Evolutionary conservation across 2,113 vertebrate species (phyloP).

Genomic region (Syngnathus typhle): DNA sequence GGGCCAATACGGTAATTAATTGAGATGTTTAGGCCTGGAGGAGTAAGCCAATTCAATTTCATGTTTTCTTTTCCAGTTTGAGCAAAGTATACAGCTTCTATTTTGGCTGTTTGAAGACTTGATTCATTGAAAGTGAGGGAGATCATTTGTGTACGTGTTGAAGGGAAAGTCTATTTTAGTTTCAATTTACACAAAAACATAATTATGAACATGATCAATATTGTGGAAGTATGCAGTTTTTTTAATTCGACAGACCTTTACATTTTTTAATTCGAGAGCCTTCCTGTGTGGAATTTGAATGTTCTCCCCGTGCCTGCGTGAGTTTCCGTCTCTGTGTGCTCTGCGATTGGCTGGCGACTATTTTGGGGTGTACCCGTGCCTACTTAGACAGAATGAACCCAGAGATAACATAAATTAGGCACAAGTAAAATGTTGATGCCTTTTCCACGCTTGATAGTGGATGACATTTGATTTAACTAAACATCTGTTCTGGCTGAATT

Average conservation of each 20-base stretch:
- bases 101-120: conserved; percentile 17
- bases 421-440: not conserved
- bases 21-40: conserved; percentile 48
- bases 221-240: no score
- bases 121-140: conserved; percentile 15
- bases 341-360: no score
- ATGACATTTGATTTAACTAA: conserved; percentile 9
- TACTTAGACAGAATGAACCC: not conserved
- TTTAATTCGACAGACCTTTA: no score
- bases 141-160: not conserved
- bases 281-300: no score
- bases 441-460: not conserved
- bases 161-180: not conserved
- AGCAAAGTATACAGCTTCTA: conserved; percentile 2
- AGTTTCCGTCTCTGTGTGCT: no score
- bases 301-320: no score
- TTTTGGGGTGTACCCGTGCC: no score
- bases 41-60: conserved; percentile 32
- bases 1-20: conserved; percentile 9
- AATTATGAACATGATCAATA: no score
- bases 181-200: not conserved
- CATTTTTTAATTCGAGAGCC: no score
- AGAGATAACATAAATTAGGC: not conserved
- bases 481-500: not conserved
- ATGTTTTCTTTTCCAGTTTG: conserved; percentile 17